Percentiles rank a stretch among this genome's conserved stretches.
These are phyloP conservation scores for Watsonalla cultraria DNA, from an alignment of 2,888 invertebrate species.

Conservation along the genomic window DNA sequence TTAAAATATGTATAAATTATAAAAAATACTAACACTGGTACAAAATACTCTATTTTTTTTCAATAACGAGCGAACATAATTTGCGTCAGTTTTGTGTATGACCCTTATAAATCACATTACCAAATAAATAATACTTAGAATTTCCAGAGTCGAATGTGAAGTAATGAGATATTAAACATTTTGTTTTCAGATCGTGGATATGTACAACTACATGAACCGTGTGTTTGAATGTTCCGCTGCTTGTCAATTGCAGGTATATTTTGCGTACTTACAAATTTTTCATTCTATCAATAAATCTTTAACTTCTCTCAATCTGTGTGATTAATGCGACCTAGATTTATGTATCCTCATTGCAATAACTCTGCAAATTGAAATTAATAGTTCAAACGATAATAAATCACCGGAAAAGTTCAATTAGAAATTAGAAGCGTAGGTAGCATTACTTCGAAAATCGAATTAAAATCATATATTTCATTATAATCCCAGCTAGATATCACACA, in stretches of 20 bases:
- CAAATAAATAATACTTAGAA: too few species aligned
- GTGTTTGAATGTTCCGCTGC: conserved; percentile 17
- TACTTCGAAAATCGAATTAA: too few species aligned
- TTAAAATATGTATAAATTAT: too few species aligned
- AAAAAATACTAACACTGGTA: too few species aligned
- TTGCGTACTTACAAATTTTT: conserved; percentile 11
- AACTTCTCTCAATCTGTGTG: not conserved
- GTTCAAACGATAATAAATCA: not conserved
- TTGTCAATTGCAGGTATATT: conserved; percentile 30
- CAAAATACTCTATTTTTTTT: too few species aligned
- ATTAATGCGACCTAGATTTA: conserved; percentile 6
- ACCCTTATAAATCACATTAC: too few species aligned
- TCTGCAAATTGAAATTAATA: not conserved
- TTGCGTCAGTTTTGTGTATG: too few species aligned
- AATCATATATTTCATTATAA: not conserved
- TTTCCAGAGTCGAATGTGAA: too few species aligned
- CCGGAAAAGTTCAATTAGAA: not conserved
- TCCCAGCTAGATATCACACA: not conserved
- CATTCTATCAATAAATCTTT: not conserved
- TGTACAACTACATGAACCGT: conserved; percentile 9
- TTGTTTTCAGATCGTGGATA: conserved; percentile 18
- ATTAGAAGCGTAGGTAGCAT: too few species aligned
- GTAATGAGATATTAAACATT: not conserved
- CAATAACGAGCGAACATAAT: too few species aligned
- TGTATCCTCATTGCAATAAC: not conserved